Evolutionary conservation across 2,888 invertebrate genomes (phyloP).

Genomic region (Drosophila histrio): DNA sequence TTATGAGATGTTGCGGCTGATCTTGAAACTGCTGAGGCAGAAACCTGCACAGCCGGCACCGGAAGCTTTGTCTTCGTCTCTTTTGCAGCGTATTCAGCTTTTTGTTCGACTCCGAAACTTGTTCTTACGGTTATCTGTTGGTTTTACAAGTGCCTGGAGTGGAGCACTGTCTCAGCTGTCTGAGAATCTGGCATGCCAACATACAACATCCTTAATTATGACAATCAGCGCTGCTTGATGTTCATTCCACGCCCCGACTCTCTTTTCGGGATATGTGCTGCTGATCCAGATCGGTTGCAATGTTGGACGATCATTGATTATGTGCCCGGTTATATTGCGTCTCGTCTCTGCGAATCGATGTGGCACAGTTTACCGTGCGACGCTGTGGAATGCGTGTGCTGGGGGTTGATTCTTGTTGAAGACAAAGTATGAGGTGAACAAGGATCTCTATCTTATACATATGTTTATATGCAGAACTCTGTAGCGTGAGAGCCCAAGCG

Average conservation of each 20-base stretch:
- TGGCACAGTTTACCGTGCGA: constrained; percentile 63
- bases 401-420: constrained; percentile 31
- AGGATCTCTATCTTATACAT: constrained; percentile 29
- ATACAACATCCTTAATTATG: constrained; percentile 77
- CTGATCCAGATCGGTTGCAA: constrained; percentile 74
- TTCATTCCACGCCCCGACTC: constrained; percentile 33
- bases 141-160: constrained; percentile 73
- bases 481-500: constrained; percentile 38
- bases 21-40: constrained; percentile 48
- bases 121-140: constrained; percentile 77
- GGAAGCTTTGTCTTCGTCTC: constrained; percentile 60
- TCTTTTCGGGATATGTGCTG: constrained; percentile 36
- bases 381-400: constrained; percentile 58
- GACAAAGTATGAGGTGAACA: constrained; percentile 9
- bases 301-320: constrained; percentile 35
- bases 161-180: constrained; percentile 32
- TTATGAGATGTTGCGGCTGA: constrained; percentile 74
- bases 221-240: constrained; percentile 70
- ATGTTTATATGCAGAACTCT: constrained; percentile 17
- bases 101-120: constrained; percentile 46
- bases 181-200: constrained; percentile 58
- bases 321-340: not conserved
- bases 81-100: not conserved
- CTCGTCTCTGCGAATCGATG: constrained; percentile 8
- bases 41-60: constrained; percentile 55